Evolutionary conservation across 1,140 invertebrate species (phyloP).

Genomic region (Ips nitidus): DNA sequence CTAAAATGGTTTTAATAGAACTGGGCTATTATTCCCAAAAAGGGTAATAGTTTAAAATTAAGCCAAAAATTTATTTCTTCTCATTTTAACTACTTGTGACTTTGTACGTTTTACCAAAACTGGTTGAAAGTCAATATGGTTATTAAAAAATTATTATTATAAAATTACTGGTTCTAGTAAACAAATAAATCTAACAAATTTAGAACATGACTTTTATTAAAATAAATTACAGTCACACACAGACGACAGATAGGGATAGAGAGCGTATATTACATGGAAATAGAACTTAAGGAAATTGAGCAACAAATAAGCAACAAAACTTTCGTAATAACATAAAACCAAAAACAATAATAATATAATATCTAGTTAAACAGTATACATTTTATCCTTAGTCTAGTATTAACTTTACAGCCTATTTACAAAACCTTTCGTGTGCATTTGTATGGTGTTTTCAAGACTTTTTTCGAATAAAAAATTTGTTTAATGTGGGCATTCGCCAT

Average conservation of each 20-base stretch:
- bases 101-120: too few relatives aligned
- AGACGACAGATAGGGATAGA: constrained; percentile 47
- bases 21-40: too few relatives aligned
- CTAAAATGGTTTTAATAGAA: too few relatives aligned
- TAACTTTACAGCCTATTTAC: constrained; percentile 52
- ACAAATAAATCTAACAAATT: constrained; percentile 2
- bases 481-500: too few relatives aligned
- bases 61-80: too few relatives aligned
- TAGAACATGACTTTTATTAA: constrained; percentile 53
- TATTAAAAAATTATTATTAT: too few relatives aligned
- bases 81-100: too few relatives aligned
- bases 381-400: constrained; percentile 51
- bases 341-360: constrained; percentile 49
- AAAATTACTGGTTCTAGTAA: not conserved
- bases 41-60: too few relatives aligned
- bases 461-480: too few relatives aligned
- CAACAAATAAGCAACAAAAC: constrained; percentile 54
- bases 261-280: constrained; percentile 50
- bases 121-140: too few relatives aligned
- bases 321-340: constrained; percentile 48
- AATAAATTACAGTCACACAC: constrained; percentile 56
- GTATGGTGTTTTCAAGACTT: too few relatives aligned
- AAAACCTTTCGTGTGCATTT: constrained; percentile 33
- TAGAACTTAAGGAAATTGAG: constrained; percentile 51
- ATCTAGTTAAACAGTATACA: constrained; percentile 51